These are phyloP conservation scores for Pseudachorutes palmiensis DNA, from an alignment of 1,140 invertebrate species.

Conservation along the genomic window DNA sequence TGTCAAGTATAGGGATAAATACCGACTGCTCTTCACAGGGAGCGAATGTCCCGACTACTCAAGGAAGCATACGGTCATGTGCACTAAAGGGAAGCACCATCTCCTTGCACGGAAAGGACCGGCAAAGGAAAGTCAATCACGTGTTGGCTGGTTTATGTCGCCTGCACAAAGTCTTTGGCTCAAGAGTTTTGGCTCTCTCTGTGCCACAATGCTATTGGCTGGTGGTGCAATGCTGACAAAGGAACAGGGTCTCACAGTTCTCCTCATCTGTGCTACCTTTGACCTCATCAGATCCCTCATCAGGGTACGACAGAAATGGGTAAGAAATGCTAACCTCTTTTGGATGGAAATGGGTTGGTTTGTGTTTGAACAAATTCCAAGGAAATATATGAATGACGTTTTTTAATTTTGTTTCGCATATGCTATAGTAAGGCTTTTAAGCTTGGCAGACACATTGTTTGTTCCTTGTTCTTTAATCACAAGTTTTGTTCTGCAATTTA, in stretches of 20 bases:
- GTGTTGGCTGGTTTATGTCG: background rate
- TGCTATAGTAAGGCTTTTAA: no score
- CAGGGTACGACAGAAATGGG: constrained; percentile 35
- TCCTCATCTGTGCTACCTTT: constrained; percentile 78
- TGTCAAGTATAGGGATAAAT: constrained; percentile 38
- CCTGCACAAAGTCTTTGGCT: constrained; percentile 1
- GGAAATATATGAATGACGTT: no score
- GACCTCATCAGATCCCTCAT: constrained; percentile 49
- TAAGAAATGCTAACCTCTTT: constrained; percentile 16
- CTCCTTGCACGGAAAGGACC: background rate
- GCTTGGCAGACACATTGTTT: no score
- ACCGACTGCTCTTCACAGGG: background rate
- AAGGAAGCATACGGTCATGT: background rate
- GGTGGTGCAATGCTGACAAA: constrained; percentile 70
- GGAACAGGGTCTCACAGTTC: constrained; percentile 83
- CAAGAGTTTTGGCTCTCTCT: constrained; percentile 48
- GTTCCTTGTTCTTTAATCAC: no score
- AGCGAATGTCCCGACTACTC: background rate
- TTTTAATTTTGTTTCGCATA: no score
- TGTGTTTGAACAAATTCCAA: no score
- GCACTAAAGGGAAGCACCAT: background rate
- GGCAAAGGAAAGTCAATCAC: constrained; percentile 1
- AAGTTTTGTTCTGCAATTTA: no score
- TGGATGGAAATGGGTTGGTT: no score
- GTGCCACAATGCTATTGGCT: constrained; percentile 51